Percentiles rank a stretch among this genome's conserved stretches.
phyloP scores from a whole-genome alignment of 2,797 vertebrate species.

The Urocyon cinereoargenteus region DNA sequence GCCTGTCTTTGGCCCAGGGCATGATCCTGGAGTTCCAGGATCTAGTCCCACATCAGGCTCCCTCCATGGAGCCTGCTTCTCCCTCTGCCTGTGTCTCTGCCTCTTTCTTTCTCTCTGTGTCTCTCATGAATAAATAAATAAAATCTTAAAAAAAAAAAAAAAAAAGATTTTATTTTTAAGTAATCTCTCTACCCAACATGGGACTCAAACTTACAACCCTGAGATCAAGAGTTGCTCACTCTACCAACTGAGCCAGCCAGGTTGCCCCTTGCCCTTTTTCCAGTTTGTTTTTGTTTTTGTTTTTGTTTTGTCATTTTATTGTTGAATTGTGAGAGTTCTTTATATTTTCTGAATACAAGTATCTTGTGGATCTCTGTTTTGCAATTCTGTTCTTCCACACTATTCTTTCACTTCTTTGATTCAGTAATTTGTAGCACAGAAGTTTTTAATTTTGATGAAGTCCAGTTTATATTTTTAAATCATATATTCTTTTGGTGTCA shows the following conservation, averaged over 20 bases:
- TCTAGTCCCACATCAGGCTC: no score
- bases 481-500: not conserved
- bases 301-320: not conserved
- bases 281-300: not conserved
- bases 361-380: not conserved
- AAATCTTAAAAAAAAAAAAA: no score
- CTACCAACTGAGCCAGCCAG: not conserved
- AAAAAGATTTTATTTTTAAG: not conserved
- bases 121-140: no score
- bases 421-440: not conserved
- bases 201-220: not conserved
- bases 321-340: not conserved
- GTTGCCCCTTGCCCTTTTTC: not conserved
- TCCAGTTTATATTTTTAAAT: constrained; percentile 3
- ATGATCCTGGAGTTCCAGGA: no score
- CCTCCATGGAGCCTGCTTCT: no score
- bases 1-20: no score
- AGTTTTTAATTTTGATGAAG: not conserved
- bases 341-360: constrained; percentile 16
- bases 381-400: not conserved
- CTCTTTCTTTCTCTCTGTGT: no score
- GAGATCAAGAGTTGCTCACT: not conserved
- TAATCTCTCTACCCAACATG: not conserved
- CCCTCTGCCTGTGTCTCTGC: no score
- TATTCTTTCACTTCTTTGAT: constrained; percentile 29